phyloP scores from a whole-genome alignment of 2,797 vertebrate genomes.

The Phoebastria nigripes region DNA sequence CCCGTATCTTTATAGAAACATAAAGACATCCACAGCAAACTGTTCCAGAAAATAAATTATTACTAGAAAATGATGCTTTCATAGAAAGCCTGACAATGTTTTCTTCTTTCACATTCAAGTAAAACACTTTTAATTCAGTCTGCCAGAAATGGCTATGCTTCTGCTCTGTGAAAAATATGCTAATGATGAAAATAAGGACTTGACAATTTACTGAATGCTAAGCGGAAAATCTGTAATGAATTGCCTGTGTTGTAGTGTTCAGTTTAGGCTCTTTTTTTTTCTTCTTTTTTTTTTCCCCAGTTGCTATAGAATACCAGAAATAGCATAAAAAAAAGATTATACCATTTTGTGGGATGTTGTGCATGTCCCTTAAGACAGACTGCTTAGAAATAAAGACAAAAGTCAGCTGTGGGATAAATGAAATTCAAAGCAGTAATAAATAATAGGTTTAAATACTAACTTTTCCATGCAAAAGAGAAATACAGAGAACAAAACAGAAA shows the following conservation, averaged over 20 bases:
- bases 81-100: conserved; percentile 43
- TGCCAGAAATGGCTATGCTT: conserved; percentile 46
- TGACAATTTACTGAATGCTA: conserved; percentile 58
- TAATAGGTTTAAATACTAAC: conserved; percentile 22
- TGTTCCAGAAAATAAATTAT: conserved; percentile 23
- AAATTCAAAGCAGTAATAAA: conserved; percentile 45
- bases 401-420: conserved; percentile 28
- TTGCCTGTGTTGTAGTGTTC: conserved; percentile 15
- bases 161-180: conserved; percentile 53
- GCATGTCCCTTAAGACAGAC: conserved; percentile 4
- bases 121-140: conserved; percentile 52
- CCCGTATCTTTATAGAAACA: background rate
- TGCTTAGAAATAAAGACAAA: conserved; percentile 38
- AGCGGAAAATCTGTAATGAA: conserved; percentile 56
- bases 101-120: conserved; percentile 37
- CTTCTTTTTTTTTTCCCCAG: background rate
- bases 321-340: conserved; percentile 39
- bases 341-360: conserved; percentile 11
- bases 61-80: conserved; percentile 38
- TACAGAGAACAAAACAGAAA: background rate
- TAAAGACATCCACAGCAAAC: conserved; percentile 6
- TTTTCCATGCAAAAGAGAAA: background rate
- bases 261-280: background rate
- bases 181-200: conserved; percentile 54
- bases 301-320: conserved; percentile 39